These are phyloP conservation scores for Parnassius smintheus DNA, from an alignment of 2,888 invertebrate genomes.

Conservation along the genomic window DNA sequence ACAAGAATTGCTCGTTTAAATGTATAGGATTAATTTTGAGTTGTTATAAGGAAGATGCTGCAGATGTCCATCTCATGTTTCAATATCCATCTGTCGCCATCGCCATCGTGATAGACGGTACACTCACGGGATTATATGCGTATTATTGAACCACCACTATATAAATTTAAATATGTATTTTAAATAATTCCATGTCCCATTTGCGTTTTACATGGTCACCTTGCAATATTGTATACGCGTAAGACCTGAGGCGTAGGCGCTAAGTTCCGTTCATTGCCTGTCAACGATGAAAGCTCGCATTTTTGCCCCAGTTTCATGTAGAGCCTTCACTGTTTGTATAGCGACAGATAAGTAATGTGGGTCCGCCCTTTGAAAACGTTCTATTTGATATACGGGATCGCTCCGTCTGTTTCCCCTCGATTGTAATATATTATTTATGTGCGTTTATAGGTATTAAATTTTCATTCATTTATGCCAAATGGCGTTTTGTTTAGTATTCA, in stretches of 20 bases:
- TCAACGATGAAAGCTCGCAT: slow-evolving; percentile 18
- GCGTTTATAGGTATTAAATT: not conserved
- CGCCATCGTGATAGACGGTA: too few relatives aligned
- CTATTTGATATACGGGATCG: slow-evolving; percentile 10
- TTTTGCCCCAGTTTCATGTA: slow-evolving; percentile 18
- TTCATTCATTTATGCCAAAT: not conserved
- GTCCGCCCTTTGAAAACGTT: slow-evolving; percentile 19
- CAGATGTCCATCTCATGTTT: too few relatives aligned
- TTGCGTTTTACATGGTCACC: not conserved
- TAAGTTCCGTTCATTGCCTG: slow-evolving; percentile 14
- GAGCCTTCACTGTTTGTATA: slow-evolving; percentile 11
- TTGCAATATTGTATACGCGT: slow-evolving; percentile 9
- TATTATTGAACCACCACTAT: too few relatives aligned
- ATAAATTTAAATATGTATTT: not conserved
- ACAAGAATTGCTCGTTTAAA: too few relatives aligned
- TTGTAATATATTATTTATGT: not conserved
- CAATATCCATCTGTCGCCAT: too few relatives aligned
- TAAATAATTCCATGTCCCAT: not conserved
- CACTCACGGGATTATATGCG: too few relatives aligned
- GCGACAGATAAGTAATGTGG: slow-evolving; percentile 16
- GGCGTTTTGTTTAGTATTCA: not conserved
- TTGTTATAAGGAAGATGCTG: too few relatives aligned
- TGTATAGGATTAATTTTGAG: too few relatives aligned
- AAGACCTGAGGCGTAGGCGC: slow-evolving; percentile 12
- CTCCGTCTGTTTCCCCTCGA: not conserved